Percentiles rank a stretch among this genome's conserved stretches.
phyloP scores from a whole-genome alignment of 1,140 invertebrate species.

The Laupala kohalensis region DNA sequence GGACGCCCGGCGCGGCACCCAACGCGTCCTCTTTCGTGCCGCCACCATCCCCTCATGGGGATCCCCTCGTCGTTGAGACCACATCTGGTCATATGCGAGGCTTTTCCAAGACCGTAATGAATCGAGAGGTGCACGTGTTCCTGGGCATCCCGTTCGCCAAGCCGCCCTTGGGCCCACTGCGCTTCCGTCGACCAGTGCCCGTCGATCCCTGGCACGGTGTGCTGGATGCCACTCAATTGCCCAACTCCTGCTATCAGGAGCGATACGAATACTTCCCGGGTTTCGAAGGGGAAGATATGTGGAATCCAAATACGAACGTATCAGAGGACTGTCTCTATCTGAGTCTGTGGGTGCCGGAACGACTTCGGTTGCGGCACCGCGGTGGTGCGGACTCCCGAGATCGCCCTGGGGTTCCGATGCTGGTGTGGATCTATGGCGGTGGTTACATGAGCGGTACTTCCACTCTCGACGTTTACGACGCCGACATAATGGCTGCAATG shows the following conservation, averaged over 20 bases:
- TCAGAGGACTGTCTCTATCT: constrained; percentile 89
- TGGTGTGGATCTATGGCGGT: constrained; percentile 88
- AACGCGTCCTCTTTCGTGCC: neutral
- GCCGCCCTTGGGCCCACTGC: constrained; percentile 70
- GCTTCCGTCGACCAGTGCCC: constrained; percentile 76
- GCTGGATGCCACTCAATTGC: constrained; percentile 58
- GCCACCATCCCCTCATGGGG: constrained; percentile 30
- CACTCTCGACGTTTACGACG: constrained; percentile 79
- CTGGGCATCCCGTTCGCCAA: constrained; percentile 92
- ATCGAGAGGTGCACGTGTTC: constrained; percentile 75
- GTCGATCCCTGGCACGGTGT: constrained; percentile 75
- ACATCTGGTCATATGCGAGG: constrained; percentile 65
- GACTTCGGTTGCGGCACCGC: constrained; percentile 50
- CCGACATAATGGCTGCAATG: constrained; percentile 66
- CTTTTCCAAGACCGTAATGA: constrained; percentile 55
- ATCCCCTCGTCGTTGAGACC: constrained; percentile 65
- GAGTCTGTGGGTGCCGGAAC: constrained; percentile 81
- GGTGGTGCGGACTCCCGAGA: constrained; percentile 31
- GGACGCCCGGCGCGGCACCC: neutral
- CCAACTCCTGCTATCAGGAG: constrained; percentile 76
- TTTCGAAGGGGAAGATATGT: constrained; percentile 86
- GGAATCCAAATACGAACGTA: constrained; percentile 86
- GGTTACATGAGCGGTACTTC: constrained; percentile 84
- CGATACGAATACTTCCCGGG: constrained; percentile 77
- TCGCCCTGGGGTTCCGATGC: constrained; percentile 50